Evolutionary conservation across 1,140 invertebrate species (phyloP).

Genomic region (Mactra quadrangularis): DNA sequence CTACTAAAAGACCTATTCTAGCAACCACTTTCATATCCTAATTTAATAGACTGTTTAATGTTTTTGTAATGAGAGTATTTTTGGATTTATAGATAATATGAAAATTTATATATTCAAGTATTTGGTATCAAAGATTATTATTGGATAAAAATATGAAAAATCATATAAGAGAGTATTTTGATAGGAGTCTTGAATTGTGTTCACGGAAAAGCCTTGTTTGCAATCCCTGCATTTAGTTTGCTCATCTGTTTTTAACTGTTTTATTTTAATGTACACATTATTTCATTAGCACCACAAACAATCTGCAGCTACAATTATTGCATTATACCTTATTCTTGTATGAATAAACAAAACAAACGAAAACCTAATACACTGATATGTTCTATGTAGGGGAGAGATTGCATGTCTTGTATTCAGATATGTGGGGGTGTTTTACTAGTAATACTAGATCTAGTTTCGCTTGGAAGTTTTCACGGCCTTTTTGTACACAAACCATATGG

Average conservation of each 20-base stretch:
- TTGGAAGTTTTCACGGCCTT: conserved; percentile 6
- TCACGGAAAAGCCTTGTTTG: conserved; percentile 14
- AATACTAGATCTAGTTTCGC: conserved; percentile 26
- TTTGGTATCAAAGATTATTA: too few species aligned
- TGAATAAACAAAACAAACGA: too few species aligned
- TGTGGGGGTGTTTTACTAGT: conserved; percentile 27
- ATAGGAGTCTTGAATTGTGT: conserved; percentile 3
- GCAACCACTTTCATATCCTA: too few species aligned
- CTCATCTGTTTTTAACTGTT: neutral
- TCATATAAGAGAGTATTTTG: too few species aligned
- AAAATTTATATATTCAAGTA: too few species aligned
- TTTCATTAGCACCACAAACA: conserved; percentile 39
- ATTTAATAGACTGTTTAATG: too few species aligned
- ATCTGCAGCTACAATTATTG: neutral
- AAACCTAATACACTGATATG: conserved; percentile 33
- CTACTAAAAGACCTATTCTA: too few species aligned
- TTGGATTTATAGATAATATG: too few species aligned
- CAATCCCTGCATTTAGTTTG: conserved; percentile 27
- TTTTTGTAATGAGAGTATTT: too few species aligned
- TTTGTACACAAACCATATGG: too few species aligned
- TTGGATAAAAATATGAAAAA: too few species aligned
- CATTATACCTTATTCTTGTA: conserved; percentile 24
- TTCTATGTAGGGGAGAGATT: conserved; percentile 18
- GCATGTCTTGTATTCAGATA: conserved; percentile 32
- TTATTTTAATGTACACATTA: conserved; percentile 32